Percentiles rank a stretch among this genome's conserved stretches.
phyloP scores from a whole-genome alignment of 92 coral and sea anemone genomes.

The Isaurus tuberculatus region DNA sequence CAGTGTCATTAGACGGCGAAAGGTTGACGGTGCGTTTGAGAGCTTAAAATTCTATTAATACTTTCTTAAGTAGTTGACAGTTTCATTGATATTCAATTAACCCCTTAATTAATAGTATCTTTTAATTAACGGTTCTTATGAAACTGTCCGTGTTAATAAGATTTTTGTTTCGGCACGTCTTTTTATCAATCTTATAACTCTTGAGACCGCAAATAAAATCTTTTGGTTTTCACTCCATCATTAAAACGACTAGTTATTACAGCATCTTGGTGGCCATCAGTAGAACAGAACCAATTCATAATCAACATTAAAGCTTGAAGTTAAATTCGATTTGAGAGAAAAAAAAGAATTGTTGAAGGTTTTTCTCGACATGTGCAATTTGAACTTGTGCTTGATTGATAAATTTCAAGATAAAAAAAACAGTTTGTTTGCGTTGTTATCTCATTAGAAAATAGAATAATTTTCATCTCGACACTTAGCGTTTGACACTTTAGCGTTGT shows the following conservation, averaged over 20 bases:
- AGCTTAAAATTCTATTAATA: slow-evolving; percentile 71
- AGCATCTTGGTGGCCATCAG: slow-evolving; percentile 25
- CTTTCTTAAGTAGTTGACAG: slow-evolving; percentile 83
- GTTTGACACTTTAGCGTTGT: neutral
- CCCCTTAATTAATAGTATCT: slow-evolving; percentile 96
- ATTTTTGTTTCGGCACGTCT: slow-evolving; percentile 48
- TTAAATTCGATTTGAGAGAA: neutral
- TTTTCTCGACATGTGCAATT: slow-evolving; percentile 22
- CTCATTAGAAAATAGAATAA: slow-evolving; percentile 12
- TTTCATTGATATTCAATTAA: slow-evolving; percentile 89
- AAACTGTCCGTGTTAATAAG: slow-evolving; percentile 46
- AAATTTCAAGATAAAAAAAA: slow-evolving; percentile 19
- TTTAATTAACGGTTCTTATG: slow-evolving; percentile 74
- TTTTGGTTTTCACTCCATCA: slow-evolving; percentile 25
- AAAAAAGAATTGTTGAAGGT: neutral
- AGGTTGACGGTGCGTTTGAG: slow-evolving; percentile 50
- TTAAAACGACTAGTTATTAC: slow-evolving; percentile 32
- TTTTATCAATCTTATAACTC: slow-evolving; percentile 48
- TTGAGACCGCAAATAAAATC: slow-evolving; percentile 47
- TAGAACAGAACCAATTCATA: neutral
- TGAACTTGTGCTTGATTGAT: slow-evolving; percentile 14
- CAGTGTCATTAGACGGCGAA: slow-evolving; percentile 46
- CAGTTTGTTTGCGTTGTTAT: slow-evolving; percentile 17
- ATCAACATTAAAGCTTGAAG: neutral
- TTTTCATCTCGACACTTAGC: slow-evolving; percentile 5